Evolutionary conservation across 2,797 vertebrate genomes (phyloP).

Genomic region (Sebastes glaucus): DNA sequence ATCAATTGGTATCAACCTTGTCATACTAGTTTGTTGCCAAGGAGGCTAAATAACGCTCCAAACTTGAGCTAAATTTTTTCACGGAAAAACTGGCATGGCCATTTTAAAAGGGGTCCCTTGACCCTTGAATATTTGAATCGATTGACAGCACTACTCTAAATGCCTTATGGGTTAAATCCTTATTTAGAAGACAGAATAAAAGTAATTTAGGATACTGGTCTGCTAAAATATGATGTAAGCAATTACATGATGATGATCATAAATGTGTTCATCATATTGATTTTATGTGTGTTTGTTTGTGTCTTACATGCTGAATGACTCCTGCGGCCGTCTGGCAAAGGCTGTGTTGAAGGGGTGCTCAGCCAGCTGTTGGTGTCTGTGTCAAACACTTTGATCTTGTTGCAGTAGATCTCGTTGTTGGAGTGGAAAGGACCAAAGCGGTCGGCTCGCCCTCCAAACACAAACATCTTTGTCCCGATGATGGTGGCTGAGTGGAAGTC

Average conservation of each 20-base stretch:
- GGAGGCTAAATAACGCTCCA: too few relatives aligned
- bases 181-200: not conserved
- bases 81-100: too few relatives aligned
- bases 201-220: not conserved
- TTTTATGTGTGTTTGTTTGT: not conserved
- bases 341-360: constrained; percentile 86
- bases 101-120: too few relatives aligned
- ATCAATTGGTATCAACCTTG: too few relatives aligned
- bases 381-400: constrained; percentile 96
- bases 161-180: not conserved
- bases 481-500: constrained; percentile 99
- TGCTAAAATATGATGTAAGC: not conserved
- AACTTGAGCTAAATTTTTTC: too few relatives aligned
- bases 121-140: too few relatives aligned
- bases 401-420: constrained; percentile 99
- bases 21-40: too few relatives aligned
- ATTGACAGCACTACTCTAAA: too few relatives aligned
- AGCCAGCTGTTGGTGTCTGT: constrained; percentile 94
- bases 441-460: constrained; percentile 96
- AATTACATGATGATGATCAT: not conserved
- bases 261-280: not conserved
- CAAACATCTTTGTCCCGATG: constrained; percentile 95
- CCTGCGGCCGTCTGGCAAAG: constrained; percentile 91
- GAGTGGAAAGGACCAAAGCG: constrained; percentile 98
- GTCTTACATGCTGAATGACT: constrained; percentile 97